These are phyloP conservation scores for Danio tinwini DNA, from an alignment of 2,797 vertebrate genomes.

Conservation along the genomic window DNA sequence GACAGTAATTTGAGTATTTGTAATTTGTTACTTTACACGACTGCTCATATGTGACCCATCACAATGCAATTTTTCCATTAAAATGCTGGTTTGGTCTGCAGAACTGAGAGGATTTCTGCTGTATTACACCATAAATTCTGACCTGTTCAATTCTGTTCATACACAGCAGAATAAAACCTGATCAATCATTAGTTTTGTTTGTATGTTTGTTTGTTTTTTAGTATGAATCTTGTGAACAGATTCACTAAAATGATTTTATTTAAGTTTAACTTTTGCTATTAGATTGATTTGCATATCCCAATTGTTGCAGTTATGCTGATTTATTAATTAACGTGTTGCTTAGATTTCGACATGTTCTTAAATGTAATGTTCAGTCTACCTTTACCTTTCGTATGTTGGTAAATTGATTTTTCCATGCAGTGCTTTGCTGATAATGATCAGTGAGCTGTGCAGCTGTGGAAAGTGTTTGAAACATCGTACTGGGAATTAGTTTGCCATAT, in stretches of 20 bases:
- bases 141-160: constrained; percentile 16
- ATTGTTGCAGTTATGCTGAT: neutral
- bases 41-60: constrained; percentile 51
- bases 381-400: neutral
- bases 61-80: constrained; percentile 69
- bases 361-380: neutral
- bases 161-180: constrained; percentile 25
- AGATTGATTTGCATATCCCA: neutral
- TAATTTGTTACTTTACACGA: too few species aligned
- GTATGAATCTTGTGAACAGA: neutral
- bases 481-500: constrained; percentile 56
- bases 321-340: neutral
- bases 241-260: neutral
- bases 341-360: neutral
- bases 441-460: constrained; percentile 32
- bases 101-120: constrained; percentile 39
- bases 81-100: constrained; percentile 56
- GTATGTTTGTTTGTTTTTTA: too few species aligned
- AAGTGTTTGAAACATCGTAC: constrained; percentile 51
- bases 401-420: constrained; percentile 31
- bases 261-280: neutral
- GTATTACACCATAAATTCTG: constrained; percentile 44
- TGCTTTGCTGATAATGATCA: constrained; percentile 32
- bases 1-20: too few species aligned
- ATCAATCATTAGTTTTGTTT: too few species aligned